phyloP scores from a whole-genome alignment of 2,797 vertebrate species.

The Masticophis lateralis region DNA sequence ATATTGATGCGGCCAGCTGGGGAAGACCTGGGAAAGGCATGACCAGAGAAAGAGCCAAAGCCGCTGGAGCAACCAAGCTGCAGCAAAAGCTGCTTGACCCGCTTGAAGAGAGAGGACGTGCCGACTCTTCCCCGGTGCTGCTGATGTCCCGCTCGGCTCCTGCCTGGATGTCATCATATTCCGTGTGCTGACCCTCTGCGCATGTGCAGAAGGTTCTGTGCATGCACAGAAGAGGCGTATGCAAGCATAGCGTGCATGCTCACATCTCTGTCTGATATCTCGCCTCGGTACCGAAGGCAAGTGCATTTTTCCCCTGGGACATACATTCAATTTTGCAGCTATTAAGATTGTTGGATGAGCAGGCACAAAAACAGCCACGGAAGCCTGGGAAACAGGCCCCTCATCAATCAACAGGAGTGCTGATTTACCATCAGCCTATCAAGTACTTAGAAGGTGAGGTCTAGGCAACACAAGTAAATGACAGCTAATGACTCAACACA shows the following conservation, averaged over 20 bases:
- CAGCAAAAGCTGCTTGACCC: background rate
- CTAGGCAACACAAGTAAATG: background rate
- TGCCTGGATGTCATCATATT: too few relatives aligned
- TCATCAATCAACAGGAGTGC: background rate
- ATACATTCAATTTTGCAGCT: background rate
- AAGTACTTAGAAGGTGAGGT: background rate
- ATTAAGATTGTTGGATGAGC: background rate
- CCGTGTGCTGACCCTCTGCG: too few relatives aligned
- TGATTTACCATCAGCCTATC: background rate
- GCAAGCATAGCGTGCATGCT: too few relatives aligned
- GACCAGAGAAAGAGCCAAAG: background rate
- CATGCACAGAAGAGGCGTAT: too few relatives aligned
- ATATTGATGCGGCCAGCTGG: slow-evolving; percentile 3
- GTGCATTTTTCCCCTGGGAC: too few relatives aligned
- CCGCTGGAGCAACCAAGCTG: background rate
- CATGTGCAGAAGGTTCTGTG: too few relatives aligned
- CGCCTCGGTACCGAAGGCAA: too few relatives aligned
- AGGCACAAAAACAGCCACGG: background rate
- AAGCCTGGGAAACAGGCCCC: background rate
- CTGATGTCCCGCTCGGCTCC: too few relatives aligned
- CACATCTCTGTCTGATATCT: too few relatives aligned
- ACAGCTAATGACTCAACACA: background rate
- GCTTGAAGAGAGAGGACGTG: background rate
- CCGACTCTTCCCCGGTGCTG: too few relatives aligned
- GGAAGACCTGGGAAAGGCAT: background rate